Conservation (phyloP, 2,113 vertebrate genomes). For the Chionodraco myersi region DNA sequence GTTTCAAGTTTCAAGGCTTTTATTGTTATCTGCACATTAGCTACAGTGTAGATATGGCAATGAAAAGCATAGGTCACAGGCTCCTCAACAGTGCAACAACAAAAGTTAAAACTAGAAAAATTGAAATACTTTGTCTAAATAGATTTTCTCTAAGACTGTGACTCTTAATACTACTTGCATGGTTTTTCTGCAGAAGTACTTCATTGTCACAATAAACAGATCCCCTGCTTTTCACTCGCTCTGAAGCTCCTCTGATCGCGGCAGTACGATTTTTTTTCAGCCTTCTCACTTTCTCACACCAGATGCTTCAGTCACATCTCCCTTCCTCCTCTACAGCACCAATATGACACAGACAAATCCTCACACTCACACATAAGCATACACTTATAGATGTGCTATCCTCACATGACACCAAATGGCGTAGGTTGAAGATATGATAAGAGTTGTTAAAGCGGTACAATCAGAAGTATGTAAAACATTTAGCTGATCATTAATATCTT, state of each 20-base stretch:
- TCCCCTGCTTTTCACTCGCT: constrained; percentile 17
- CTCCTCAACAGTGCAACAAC: too few species aligned
- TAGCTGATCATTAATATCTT: background rate
- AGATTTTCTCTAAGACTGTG: too few species aligned
- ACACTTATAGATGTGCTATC: constrained; percentile 23
- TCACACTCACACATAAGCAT: background rate
- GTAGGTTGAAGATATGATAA: constrained; percentile 25
- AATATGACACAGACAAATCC: constrained; percentile 28
- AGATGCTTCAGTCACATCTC: constrained; percentile 56
- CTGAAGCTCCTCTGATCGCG: constrained; percentile 18
- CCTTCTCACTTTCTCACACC: constrained; percentile 57
- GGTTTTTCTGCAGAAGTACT: constrained; percentile 15
- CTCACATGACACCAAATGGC: constrained; percentile 11
- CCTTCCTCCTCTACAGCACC: constrained; percentile 31
- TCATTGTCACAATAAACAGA: constrained; percentile 25
- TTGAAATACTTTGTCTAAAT: too few species aligned
- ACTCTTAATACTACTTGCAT: too few species aligned
- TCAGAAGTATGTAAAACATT: background rate
- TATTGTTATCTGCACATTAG: too few species aligned
- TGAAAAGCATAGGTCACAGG: too few species aligned
- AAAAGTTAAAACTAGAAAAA: too few species aligned
- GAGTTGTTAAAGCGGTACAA: constrained; percentile 14
- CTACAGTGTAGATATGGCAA: too few species aligned
- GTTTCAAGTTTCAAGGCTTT: too few species aligned
- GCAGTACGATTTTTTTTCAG: constrained; percentile 33